A percentile compares a stretch with the other conserved stretches of the same genome.
These are phyloP conservation scores for Hafferia zeledoni DNA, from an alignment of 2,797 vertebrate species.

Conservation along the genomic window DNA sequence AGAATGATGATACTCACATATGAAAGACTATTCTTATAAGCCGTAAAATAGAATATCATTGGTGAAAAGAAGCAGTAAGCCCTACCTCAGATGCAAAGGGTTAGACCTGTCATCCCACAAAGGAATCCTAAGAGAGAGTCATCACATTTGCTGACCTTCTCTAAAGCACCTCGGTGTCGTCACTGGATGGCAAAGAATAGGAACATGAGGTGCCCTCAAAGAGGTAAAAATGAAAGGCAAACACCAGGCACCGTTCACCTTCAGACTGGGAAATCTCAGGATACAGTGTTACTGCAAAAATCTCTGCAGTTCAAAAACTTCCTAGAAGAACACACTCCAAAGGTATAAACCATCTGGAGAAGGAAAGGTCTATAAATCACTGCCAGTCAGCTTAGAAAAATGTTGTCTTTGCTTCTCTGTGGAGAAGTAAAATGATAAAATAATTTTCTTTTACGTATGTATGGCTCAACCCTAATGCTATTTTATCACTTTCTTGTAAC, in stretches of 20 bases:
- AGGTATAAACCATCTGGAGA: not conserved
- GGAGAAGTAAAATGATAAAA: not conserved
- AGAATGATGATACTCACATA: not conserved
- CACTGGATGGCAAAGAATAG: not conserved
- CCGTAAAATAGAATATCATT: not conserved
- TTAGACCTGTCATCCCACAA: not conserved
- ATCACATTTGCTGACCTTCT: not conserved
- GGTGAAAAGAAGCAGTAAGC: not conserved
- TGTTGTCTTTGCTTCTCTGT: constrained; percentile 19
- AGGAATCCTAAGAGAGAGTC: not conserved
- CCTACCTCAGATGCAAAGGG: not conserved
- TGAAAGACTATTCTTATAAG: not conserved
- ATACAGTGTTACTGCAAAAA: not conserved
- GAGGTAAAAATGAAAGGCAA: not conserved
- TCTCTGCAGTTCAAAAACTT: not conserved
- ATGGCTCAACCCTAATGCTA: not conserved
- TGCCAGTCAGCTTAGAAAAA: constrained; percentile 20
- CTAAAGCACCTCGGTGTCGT: not conserved
- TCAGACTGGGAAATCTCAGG: not conserved
- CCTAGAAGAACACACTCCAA: not conserved
- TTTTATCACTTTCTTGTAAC: constrained; percentile 48
- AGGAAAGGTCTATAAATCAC: constrained; percentile 15
- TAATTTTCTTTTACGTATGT: constrained; percentile 15
- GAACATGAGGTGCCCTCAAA: not conserved
- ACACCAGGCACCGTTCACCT: not conserved